These are phyloP conservation scores for Scaptomyza parva DNA, from an alignment of 2,888 invertebrate species.

Conservation along the genomic window DNA sequence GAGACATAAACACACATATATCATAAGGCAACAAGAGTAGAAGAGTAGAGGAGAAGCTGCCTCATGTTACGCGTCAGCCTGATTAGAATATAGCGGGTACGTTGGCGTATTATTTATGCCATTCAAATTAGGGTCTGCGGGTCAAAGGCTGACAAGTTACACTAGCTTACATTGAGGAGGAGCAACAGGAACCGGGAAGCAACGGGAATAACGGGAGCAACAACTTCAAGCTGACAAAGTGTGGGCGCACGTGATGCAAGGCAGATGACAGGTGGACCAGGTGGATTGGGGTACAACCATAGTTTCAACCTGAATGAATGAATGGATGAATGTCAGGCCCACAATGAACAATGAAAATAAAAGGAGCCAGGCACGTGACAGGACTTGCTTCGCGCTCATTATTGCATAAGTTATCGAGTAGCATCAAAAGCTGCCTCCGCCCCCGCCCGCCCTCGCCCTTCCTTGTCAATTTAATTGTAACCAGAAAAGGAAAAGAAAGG, in stretches of 20 bases:
- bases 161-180: neutral
- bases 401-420: constrained; percentile 70
- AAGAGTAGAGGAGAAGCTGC: constrained; percentile 15
- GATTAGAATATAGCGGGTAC: constrained; percentile 76
- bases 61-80: constrained; percentile 75
- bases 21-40: constrained; percentile 39
- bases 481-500: constrained; percentile 8
- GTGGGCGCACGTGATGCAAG: constrained; percentile 66
- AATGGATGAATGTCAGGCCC: constrained; percentile 36
- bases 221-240: constrained; percentile 60
- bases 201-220: too few species aligned
- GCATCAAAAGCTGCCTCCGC: neutral
- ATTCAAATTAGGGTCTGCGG: constrained; percentile 76
- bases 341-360: constrained; percentile 74
- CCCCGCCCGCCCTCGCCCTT: too few species aligned
- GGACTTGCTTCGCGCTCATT: constrained; percentile 67
- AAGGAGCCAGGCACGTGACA: constrained; percentile 74
- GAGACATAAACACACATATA: constrained; percentile 56
- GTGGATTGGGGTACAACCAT: too few species aligned
- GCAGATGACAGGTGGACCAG: constrained; percentile 65
- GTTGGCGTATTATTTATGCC: constrained; percentile 64
- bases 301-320: constrained; percentile 11
- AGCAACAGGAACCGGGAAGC: neutral
- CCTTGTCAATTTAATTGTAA: constrained; percentile 50
- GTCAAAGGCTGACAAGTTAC: constrained; percentile 55